Evolutionary conservation across 1,140 invertebrate species (phyloP).

Genomic region (Scaptomyza graminum): DNA sequence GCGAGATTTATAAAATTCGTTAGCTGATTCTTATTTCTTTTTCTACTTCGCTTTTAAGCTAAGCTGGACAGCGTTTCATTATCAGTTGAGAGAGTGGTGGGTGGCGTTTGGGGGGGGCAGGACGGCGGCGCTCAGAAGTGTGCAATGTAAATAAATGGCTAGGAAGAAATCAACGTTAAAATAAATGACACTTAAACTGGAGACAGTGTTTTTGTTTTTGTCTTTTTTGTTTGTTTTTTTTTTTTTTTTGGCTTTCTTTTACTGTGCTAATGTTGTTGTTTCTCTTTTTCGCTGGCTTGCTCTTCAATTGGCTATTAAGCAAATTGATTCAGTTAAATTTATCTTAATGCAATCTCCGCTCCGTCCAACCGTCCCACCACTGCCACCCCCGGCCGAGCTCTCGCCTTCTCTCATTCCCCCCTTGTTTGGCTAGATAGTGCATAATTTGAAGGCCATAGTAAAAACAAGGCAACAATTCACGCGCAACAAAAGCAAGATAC

Average conservation of each 20-base stretch:
- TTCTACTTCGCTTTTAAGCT: conserved; percentile 56
- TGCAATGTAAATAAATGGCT: conserved; percentile 82
- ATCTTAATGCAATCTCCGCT: conserved; percentile 83
- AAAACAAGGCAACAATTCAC: conserved; percentile 79
- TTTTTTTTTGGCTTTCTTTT: conserved; percentile 17
- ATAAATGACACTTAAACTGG: conserved; percentile 82
- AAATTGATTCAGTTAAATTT: conserved; percentile 84
- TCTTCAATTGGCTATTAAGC: conserved; percentile 83
- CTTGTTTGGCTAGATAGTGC: conserved; percentile 58
- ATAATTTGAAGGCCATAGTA: conserved; percentile 82
- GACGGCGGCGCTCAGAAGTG: conserved; percentile 44
- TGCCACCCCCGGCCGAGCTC: not conserved
- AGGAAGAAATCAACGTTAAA: conserved; percentile 82
- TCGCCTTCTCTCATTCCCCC: not conserved
- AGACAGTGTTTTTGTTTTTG: conserved; percentile 69
- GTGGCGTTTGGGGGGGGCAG: conserved; percentile 7
- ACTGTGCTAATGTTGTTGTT: conserved; percentile 44
- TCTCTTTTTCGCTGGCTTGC: conserved; percentile 56
- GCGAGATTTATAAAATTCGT: conserved; percentile 76
- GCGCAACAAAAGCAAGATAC: conserved; percentile 71
- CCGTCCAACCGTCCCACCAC: conserved; percentile 34
- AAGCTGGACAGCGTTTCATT: conserved; percentile 76
- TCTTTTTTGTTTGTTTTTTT: conserved; percentile 13
- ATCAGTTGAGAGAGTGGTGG: conserved; percentile 26
- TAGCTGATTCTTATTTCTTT: conserved; percentile 43